Evolutionary conservation across 2,113 vertebrate species (phyloP), one percentile per base, ranked within the genome.

Genomic region (Passer montanus): DNA sequence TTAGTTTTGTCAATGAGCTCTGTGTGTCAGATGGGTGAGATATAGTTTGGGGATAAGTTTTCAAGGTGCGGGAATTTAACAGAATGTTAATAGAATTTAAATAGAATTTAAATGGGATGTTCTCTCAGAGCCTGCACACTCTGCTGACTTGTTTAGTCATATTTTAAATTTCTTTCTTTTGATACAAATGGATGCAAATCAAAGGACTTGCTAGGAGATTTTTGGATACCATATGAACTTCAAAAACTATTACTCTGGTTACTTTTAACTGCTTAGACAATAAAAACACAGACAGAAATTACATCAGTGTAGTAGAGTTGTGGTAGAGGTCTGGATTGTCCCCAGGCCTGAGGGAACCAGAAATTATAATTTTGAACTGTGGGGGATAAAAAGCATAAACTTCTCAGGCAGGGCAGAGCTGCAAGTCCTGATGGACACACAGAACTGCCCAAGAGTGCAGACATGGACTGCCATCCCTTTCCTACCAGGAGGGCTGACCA

Each of bases 141-240:
- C 73, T n/a, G 77, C 33, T 4, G 4, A n/a, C 44, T 77, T 79
- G 1, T 68, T 69, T 7, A 68, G 30, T 41, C 0, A 0, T 30
- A 58, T 85, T 84, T 84, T 69, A 67, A 13, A 33, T 77, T 77
- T 91, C 35, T 78, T 21, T 58, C n/a, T 66, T n/a, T 62, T 66
- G 47, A 81, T 70, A 6, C 7, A 74, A 50, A 50, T 21, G 15
- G 67, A 47, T 2, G 2, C 15, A 81, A 92, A 76, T 37, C 41
- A 84, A 87, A 87, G 15, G 15, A 52, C 39, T 91, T 68, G 13
- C 14, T 18, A 15, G 53, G 14, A 76, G 20, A 39, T n/a, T 85
- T 81, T 55, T 84, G 30, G 8, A 24, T 89, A 24, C 7, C 19
- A 15, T 18, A 28, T 41, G 22, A 41, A 46, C 33, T 91, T 80